Evolutionary conservation across 2,797 vertebrate species (phyloP).

Genomic region (Aldrovandia affinis): DNA sequence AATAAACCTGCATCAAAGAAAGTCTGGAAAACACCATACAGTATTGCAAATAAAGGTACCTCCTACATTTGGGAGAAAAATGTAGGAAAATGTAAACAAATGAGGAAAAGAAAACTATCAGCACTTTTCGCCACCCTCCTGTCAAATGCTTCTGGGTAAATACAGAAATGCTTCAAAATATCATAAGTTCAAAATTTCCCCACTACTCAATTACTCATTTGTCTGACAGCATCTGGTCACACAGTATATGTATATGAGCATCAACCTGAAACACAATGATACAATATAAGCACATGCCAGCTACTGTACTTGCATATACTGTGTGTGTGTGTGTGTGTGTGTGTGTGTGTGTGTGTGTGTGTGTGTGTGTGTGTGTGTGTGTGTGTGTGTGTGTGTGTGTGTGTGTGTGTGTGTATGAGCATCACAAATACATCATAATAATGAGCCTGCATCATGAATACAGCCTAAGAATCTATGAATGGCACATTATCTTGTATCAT

Average conservation of each 20-base stretch:
- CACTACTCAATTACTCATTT: too few species aligned
- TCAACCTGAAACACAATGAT: too few species aligned
- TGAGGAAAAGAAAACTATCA: neutral
- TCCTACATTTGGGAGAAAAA: neutral
- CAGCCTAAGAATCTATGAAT: neutral
- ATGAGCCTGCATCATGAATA: neutral
- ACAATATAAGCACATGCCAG: too few species aligned
- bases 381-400: too few species aligned
- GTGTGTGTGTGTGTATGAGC: neutral
- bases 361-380: too few species aligned
- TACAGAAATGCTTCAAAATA: too few species aligned
- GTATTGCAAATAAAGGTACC: neutral
- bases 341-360: too few species aligned
- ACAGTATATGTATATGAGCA: too few species aligned
- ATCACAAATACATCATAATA: neutral
- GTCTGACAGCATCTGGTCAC: too few species aligned
- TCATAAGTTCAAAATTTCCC: too few species aligned
- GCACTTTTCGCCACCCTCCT: neutral
- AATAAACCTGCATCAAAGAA: neutral
- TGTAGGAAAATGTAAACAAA: neutral
- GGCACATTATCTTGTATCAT: neutral
- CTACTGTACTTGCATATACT: too few species aligned
- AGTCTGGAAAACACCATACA: neutral
- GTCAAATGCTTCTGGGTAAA: neutral
- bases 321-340: too few species aligned